Evolutionary conservation across 2,888 invertebrate species (phyloP), one percentile per base, ranked within the genome.

Genomic region (Hypolimnas misippus): DNA sequence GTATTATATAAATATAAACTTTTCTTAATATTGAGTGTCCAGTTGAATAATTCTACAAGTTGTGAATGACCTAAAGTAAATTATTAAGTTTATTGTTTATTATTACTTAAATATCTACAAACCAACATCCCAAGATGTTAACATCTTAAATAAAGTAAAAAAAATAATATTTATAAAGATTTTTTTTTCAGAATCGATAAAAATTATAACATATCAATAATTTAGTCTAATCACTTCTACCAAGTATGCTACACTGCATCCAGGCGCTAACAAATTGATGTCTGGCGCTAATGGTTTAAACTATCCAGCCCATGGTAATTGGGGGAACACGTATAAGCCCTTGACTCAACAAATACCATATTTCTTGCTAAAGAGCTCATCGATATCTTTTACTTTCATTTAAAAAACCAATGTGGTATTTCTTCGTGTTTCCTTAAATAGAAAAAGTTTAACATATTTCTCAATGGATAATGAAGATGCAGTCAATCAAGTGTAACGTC

Each of bases 401-500:
- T 58, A 52, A 5, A 29, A 49, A 29, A 25, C 16, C 14, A 8
- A 12, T 12, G 12, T 46, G 21, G 25, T 14, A 3, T 49, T 1
- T n/a, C 6, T n/a, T 8, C 7, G 8, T 60, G 46, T 72, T 69
- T 64, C 62, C 54, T 62, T 70, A 67, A 72, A 70, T 65, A 62
- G 70, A 76, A 76, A 79, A 76, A 70, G 72, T 74, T 81, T 76
- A 77, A 73, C 82, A 81, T 83, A 78, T 79, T 82, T 68, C 70
- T 74, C 72, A 76, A 81, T 78, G 75, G 71, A 67, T 71, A 70
- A 75, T 70, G 76, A 77, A 80, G 77, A 73, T 71, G 71, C 74
- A 86, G 87, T 87, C 84, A 85, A 84, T 88, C 83, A 87, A 79
- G 79, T 73, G 76, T 76, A 75, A 77, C 78, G 79, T 76, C 79